phyloP scores from a whole-genome alignment of 2,113 vertebrate genomes.

The Gasterosteus aculeatus region DNA sequence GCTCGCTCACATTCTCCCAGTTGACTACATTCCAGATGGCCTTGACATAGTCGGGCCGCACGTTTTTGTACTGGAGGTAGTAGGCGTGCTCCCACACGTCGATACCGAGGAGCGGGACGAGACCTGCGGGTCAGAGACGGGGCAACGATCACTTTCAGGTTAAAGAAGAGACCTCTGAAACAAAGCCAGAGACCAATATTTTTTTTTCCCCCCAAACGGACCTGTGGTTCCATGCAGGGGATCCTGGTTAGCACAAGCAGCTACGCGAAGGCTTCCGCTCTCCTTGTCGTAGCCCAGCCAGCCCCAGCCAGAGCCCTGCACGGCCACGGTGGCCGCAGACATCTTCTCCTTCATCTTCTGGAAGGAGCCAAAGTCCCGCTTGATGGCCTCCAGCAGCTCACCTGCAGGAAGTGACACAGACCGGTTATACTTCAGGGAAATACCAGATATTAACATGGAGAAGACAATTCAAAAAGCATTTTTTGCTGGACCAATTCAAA shows the following conservation, averaged over 20 bases:
- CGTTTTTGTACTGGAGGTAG: constrained; percentile 98
- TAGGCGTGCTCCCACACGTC: constrained; percentile 99
- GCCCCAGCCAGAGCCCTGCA: constrained; percentile 97
- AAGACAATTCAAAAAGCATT: neutral
- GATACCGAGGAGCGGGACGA: constrained; percentile 94
- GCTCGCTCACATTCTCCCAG: constrained; percentile 93
- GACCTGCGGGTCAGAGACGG: constrained; percentile 79
- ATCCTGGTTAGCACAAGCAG: constrained; percentile 94
- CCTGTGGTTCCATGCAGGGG: constrained; percentile 96
- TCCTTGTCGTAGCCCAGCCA: constrained; percentile 95
- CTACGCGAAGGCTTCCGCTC: constrained; percentile 83
- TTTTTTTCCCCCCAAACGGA: constrained; percentile 51
- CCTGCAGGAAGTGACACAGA: constrained; percentile 75
- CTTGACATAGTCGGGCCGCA: constrained; percentile 96
- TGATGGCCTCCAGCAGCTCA: constrained; percentile 92
- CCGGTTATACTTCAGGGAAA: neutral
- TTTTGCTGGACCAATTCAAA: neutral
- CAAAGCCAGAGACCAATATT: neutral
- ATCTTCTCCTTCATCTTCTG: constrained; percentile 93
- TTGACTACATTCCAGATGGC: constrained; percentile 97
- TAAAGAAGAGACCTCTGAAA: neutral
- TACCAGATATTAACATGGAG: too few species aligned
- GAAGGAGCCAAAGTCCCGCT: constrained; percentile 94
- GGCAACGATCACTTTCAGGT: neutral
- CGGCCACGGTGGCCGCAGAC: constrained; percentile 87